A percentile compares a stretch with the other conserved stretches of the same genome.
Evolutionary conservation across 1,140 invertebrate species (phyloP).

Genomic region (Orchestia grillus): DNA sequence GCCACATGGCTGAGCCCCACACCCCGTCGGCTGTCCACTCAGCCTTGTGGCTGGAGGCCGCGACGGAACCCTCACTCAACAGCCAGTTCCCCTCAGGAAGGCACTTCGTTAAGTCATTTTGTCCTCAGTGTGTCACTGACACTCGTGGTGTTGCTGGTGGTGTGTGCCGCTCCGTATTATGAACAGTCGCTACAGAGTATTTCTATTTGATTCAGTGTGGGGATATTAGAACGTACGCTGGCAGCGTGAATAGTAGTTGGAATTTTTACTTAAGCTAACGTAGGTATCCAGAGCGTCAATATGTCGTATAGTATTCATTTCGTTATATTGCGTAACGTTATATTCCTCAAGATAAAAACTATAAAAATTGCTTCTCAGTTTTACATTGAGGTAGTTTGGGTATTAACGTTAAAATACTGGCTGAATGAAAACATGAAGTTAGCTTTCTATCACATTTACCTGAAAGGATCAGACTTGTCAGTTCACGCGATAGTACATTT

Average conservation of each 20-base stretch:
- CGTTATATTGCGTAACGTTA: neutral
- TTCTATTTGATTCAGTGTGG: neutral
- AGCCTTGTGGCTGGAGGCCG: conserved; percentile 24
- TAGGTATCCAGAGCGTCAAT: neutral
- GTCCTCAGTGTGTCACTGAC: conserved; percentile 36
- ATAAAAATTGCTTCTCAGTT: neutral
- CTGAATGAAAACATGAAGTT: too few relatives aligned
- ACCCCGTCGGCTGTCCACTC: neutral
- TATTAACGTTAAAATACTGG: too few relatives aligned
- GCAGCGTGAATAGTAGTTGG: neutral
- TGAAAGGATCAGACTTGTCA: too few relatives aligned
- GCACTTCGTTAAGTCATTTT: conserved; percentile 34
- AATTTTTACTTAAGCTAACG: neutral
- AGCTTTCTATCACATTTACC: too few relatives aligned
- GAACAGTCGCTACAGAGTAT: neutral
- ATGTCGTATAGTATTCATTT: neutral
- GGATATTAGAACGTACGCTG: neutral
- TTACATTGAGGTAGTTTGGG: neutral
- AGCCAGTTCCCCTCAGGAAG: conserved; percentile 44
- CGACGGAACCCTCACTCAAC: conserved; percentile 34
- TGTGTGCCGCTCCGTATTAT: neutral
- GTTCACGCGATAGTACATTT: too few relatives aligned
- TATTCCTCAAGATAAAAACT: neutral
- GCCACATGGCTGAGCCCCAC: conserved; percentile 14
- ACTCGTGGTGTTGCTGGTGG: conserved; percentile 12